Conservation (phyloP, 1,140 invertebrate species). For the Gryon sp. region DNA sequence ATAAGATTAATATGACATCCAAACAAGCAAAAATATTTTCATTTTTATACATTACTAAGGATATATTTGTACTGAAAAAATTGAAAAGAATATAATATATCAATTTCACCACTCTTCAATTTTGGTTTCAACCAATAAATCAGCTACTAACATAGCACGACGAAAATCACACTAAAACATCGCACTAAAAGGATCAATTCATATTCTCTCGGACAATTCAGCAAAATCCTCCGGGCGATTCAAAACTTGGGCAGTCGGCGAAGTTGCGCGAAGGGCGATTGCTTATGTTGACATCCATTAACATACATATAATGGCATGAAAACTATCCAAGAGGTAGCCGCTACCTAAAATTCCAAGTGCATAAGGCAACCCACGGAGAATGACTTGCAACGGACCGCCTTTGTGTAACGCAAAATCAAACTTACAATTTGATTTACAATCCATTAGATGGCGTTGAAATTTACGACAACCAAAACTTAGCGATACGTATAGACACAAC, state of each 20-base stretch:
- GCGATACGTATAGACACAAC: too few relatives aligned
- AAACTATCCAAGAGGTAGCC: slow-evolving; percentile 9
- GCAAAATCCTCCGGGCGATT: slow-evolving; percentile 3
- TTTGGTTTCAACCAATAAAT: too few relatives aligned
- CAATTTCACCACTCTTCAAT: background rate
- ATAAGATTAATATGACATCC: too few relatives aligned
- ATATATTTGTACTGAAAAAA: too few relatives aligned
- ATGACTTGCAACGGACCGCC: too few relatives aligned
- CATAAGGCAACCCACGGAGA: too few relatives aligned
- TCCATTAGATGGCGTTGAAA: slow-evolving; percentile 28
- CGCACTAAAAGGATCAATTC: slow-evolving; percentile 9
- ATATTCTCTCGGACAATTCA: background rate
- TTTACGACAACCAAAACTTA: background rate
- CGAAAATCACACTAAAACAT: background rate
- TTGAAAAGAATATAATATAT: slow-evolving; percentile 22
- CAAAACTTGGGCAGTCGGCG: slow-evolving; percentile 1
- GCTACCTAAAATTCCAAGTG: slow-evolving; percentile 6
- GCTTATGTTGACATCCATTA: slow-evolving; percentile 1
- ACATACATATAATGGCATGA: slow-evolving; percentile 28
- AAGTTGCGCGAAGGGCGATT: background rate
- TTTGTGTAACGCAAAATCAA: background rate
- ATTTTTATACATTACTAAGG: too few relatives aligned
- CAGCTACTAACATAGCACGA: background rate
- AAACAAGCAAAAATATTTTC: too few relatives aligned
- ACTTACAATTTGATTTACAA: slow-evolving; percentile 37